Evolutionary conservation across 1,140 invertebrate genomes (phyloP).

Genomic region (Tribolium madens): DNA sequence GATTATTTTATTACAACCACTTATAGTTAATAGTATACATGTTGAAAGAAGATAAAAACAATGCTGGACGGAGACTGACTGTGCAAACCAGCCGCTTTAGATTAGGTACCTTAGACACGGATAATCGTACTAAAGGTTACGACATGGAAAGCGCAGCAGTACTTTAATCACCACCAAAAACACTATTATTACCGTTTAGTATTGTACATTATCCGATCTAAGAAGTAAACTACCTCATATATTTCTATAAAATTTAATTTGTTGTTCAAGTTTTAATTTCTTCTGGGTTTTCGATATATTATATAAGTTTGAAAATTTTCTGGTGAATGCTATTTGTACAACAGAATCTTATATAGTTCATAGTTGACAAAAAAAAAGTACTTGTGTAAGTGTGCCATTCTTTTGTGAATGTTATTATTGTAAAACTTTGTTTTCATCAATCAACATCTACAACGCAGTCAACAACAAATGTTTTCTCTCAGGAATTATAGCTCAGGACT

Average conservation of each 20-base stretch:
- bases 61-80: constrained; percentile 64
- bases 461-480: constrained; percentile 61
- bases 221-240: constrained; percentile 67
- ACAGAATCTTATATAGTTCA: constrained; percentile 59
- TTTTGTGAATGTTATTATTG: constrained; percentile 58
- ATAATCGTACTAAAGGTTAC: constrained; percentile 50
- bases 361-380: constrained; percentile 57
- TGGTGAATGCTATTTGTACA: constrained; percentile 65
- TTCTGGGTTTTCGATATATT: constrained; percentile 60
- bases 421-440: constrained; percentile 32
- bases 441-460: constrained; percentile 56
- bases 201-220: constrained; percentile 63
- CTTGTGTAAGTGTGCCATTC: constrained; percentile 65
- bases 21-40: constrained; percentile 62
- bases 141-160: constrained; percentile 1
- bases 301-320: constrained; percentile 62
- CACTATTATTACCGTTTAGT: constrained; percentile 40
- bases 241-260: constrained; percentile 65
- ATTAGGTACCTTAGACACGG: constrained; percentile 63
- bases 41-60: constrained; percentile 56
- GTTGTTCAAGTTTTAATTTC: constrained; percentile 65
- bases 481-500: constrained; percentile 64
- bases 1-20: constrained; percentile 54
- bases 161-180: neutral
- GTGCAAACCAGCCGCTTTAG: constrained; percentile 64